Percentiles rank a stretch among this genome's conserved stretches.
Conservation (phyloP, 2,113 vertebrate genomes). For the Cephalopterus ornatus region DNA sequence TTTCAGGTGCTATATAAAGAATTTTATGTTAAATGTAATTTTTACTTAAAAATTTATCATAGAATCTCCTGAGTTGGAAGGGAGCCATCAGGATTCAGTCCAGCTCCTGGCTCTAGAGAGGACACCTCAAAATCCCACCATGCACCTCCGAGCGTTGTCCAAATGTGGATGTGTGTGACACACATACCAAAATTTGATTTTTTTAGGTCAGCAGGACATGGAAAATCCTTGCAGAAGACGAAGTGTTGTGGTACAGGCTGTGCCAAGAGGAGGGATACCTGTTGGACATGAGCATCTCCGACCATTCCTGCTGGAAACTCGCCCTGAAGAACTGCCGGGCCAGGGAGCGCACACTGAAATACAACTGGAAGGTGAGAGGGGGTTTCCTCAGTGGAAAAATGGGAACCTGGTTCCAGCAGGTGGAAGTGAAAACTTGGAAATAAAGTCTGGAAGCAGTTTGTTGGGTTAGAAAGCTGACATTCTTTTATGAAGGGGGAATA, state of each 20-base stretch:
- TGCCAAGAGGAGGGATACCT: slow-evolving; percentile 86
- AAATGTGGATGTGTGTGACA: background rate
- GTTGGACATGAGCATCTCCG: slow-evolving; percentile 75
- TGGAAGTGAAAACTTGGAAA: background rate
- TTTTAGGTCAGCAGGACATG: slow-evolving; percentile 91
- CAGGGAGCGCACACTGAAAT: slow-evolving; percentile 78
- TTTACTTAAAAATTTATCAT: background rate
- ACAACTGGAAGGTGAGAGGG: slow-evolving; percentile 92
- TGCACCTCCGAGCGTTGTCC: background rate
- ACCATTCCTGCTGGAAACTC: slow-evolving; percentile 89
- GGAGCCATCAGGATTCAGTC: background rate
- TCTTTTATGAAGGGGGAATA: background rate
- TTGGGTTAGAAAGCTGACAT: background rate
- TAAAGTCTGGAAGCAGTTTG: background rate
- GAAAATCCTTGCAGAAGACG: slow-evolving; percentile 90
- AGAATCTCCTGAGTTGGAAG: background rate
- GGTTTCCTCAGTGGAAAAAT: background rate
- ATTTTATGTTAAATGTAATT: background rate
- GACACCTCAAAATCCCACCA: background rate
- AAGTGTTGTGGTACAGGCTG: slow-evolving; percentile 88
- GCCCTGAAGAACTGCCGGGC: slow-evolving; percentile 82
- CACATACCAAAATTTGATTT: background rate
- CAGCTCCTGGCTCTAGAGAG: background rate
- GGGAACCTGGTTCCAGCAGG: background rate
- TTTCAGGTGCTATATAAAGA: background rate